Percentiles rank a stretch among this genome's conserved stretches.
These are phyloP conservation scores for Pseudonaja textilis DNA, from an alignment of 2,113 vertebrate genomes.

Conservation along the genomic window DNA sequence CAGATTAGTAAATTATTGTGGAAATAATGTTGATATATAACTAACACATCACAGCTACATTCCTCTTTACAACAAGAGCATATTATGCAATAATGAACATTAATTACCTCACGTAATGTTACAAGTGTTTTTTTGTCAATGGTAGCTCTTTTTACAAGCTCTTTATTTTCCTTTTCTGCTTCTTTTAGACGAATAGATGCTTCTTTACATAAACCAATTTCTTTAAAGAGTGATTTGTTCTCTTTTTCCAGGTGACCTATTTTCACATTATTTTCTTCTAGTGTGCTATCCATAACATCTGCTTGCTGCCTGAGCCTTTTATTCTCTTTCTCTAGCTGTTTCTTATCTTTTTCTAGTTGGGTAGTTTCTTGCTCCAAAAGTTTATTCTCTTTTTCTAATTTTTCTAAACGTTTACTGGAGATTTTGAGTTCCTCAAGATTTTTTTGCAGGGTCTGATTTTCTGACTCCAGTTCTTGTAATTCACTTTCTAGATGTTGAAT, in stretches of 20 bases:
- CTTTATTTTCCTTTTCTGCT: conserved; percentile 93
- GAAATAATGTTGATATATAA: not conserved
- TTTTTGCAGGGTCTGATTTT: conserved; percentile 91
- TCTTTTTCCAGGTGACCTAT: conserved; percentile 90
- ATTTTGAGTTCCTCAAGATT: conserved; percentile 96
- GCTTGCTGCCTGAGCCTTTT: conserved; percentile 93
- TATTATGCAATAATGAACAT: conserved; percentile 4
- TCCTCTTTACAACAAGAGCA: not conserved
- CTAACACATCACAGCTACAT: not conserved
- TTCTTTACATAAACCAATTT: conserved; percentile 88
- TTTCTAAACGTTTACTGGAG: conserved; percentile 93
- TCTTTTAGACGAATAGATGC: conserved; percentile 87
- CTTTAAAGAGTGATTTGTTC: conserved; percentile 88
- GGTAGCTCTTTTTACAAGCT: conserved; percentile 87
- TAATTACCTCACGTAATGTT: conserved; percentile 90
- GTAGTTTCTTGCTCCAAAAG: conserved; percentile 90
- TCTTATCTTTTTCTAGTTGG: conserved; percentile 95
- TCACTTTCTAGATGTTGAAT: conserved; percentile 93
- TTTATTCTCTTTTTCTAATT: conserved; percentile 92
- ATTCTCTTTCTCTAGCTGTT: conserved; percentile 95
- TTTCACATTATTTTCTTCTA: conserved; percentile 89
- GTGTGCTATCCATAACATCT: conserved; percentile 90
- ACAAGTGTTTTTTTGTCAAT: conserved; percentile 96
- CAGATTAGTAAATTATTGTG: fast-evolving
- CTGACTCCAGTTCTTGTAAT: conserved; percentile 88